Evolutionary conservation across 2,797 vertebrate species (phyloP).

Genomic region (Gymnoscopelus microlampas): DNA sequence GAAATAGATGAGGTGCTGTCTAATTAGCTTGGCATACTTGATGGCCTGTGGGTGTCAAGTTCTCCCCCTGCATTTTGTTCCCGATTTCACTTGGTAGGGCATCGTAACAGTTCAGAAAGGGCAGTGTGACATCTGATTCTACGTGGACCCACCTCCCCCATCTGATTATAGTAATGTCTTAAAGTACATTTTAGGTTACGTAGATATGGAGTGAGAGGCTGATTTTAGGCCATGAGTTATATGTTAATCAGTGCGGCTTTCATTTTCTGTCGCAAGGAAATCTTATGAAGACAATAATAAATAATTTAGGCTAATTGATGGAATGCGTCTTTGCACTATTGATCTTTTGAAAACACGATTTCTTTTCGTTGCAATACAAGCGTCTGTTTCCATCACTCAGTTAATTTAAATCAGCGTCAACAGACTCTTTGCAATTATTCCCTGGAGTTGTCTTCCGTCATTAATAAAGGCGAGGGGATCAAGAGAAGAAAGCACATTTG

Average conservation of each 20-base stretch:
- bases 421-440: neutral
- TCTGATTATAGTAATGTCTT: no score
- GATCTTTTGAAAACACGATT: neutral
- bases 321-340: no score
- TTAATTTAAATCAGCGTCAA: neutral
- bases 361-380: neutral
- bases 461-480: neutral
- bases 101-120: constrained; percentile 40
- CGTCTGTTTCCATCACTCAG: neutral
- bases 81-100: constrained; percentile 39
- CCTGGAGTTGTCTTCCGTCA: neutral
- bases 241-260: constrained; percentile 20
- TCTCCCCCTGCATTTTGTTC: constrained; percentile 38
- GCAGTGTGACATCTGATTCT: constrained; percentile 27
- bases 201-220: neutral
- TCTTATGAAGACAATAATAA: constrained; percentile 2
- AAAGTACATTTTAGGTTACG: no score
- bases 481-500: neutral
- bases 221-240: neutral
- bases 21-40: constrained; percentile 57
- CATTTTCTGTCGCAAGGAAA: constrained; percentile 12
- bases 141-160: neutral
- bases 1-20: constrained; percentile 50
- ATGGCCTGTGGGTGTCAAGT: constrained; percentile 38
- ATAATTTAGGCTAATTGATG: no score